A percentile compares a stretch with the other conserved stretches of the same genome.
phyloP scores from a whole-genome alignment of 1,140 invertebrate species.

The Caligus rogercresseyi region DNA sequence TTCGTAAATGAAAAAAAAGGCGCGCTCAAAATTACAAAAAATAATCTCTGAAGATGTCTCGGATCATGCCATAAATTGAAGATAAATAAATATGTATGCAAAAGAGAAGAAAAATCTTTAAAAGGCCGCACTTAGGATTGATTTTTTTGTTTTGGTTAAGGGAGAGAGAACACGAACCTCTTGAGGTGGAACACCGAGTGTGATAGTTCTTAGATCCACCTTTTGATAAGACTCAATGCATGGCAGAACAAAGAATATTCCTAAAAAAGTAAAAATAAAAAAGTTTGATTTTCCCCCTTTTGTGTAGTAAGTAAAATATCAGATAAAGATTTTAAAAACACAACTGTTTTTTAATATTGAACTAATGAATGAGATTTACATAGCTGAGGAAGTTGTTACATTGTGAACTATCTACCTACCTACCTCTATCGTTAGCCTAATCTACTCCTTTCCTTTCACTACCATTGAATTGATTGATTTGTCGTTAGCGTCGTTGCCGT shows the following conservation, averaged over 20 bases:
- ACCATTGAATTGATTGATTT: no score
- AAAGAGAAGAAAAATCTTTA: no score
- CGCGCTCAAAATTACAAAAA: not conserved
- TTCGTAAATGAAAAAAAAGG: not conserved
- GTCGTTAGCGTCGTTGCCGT: no score
- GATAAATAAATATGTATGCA: not conserved
- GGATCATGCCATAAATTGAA: not conserved
- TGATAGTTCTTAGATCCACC: constrained; percentile 61
- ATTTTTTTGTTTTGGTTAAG: not conserved
- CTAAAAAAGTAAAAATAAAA: constrained; percentile 11
- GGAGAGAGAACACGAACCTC: constrained; percentile 42
- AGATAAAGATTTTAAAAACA: no score
- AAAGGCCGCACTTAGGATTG: not conserved
- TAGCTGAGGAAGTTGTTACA: no score
- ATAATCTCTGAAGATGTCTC: not conserved
- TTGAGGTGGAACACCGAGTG: constrained; percentile 84
- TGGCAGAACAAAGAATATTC: constrained; percentile 60
- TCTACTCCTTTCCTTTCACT: no score
- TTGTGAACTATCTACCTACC: no score
- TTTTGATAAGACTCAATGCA: constrained; percentile 77
- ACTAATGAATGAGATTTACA: no score
- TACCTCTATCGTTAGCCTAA: no score
- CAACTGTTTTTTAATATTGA: no score
- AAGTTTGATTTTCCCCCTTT: not conserved
- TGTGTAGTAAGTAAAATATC: no score